Evolutionary conservation across 2,113 vertebrate species (phyloP).

Genomic region (Campylorhamphus procurvoides): DNA sequence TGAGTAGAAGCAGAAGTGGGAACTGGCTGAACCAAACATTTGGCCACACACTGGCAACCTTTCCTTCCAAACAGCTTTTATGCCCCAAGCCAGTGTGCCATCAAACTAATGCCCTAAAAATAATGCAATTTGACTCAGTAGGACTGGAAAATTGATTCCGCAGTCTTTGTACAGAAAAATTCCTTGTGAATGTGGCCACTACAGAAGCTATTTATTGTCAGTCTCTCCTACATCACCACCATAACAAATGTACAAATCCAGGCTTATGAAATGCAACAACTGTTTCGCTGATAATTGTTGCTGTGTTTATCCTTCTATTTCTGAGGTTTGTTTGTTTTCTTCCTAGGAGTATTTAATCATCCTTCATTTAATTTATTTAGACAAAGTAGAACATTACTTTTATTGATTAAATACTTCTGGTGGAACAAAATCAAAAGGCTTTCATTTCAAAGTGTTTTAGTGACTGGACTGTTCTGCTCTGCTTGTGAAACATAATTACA

Average conservation of each 20-base stretch:
- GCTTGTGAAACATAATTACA: constrained; percentile 75
- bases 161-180: neutral
- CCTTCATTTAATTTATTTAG: constrained; percentile 69
- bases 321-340: constrained; percentile 54
- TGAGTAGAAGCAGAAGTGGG: neutral
- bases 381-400: constrained; percentile 63
- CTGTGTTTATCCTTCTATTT: neutral
- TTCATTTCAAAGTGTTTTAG: constrained; percentile 71
- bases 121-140: neutral
- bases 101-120: neutral
- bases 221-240: neutral
- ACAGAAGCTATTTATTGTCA: neutral
- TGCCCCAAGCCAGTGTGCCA: neutral
- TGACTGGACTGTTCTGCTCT: constrained; percentile 73
- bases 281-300: neutral
- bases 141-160: neutral
- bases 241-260: neutral
- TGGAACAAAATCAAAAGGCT: constrained; percentile 63
- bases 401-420: constrained; percentile 72
- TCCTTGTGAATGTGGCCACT: neutral
- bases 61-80: neutral
- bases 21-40: neutral
- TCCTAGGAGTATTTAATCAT: constrained; percentile 55
- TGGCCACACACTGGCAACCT: neutral
- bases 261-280: neutral